Base-by-base conservation (phyloP, 1,140 invertebrate species). In the Ceratoteleas bidentatus region DNA sequence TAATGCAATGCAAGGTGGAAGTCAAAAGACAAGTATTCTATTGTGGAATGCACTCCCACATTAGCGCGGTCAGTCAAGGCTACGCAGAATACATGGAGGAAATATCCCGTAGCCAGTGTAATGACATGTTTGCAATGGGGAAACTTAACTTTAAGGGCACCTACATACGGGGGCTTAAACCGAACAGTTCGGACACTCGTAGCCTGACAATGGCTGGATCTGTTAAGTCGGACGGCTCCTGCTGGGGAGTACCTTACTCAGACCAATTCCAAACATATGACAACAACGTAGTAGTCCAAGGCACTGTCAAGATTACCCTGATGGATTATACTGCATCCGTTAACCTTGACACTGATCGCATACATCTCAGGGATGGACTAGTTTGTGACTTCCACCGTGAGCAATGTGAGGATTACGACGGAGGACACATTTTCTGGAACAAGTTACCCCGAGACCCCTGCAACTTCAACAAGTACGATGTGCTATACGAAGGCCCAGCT, bases 11-110 rank as follows among this genome's bases (percentile, higher is more conserved):
- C 13, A 82, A 83, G 52, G 36, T 84, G 0, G 62, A 70, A 13
- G 52, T 86, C 2, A 24, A 58, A 3, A 13, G 80, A 13, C 72
- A 49, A 0, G 54, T 84, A 0, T 49, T 38, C 7, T 40, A 85
- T 7, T 86, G 80, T 45, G 80, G 84, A 0, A 76, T 83, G 58
- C 57, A 76, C 38, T 85, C 84, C 0, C 84, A 86, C 13, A 56
- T 38, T 0, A 85, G 83, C 0, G 15, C 49, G 0, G 81, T 84
- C 0, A 24, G 8, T 0, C 60, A 82, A 2, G 81, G 73, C 4
- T 11, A 13, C 2, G 47, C 47, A 8, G 49, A 65, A 40, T 65
- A 40, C 24, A 40, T 65, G 8, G 2, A n/a, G 13, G 57, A n/a
- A n/a, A n/a, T n/a, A n/a, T n/a, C n/a, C n/a, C n/a, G n/a, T n/a